Base-by-base conservation (phyloP, 1,140 invertebrate genomes). In the Limonius californicus region DNA sequence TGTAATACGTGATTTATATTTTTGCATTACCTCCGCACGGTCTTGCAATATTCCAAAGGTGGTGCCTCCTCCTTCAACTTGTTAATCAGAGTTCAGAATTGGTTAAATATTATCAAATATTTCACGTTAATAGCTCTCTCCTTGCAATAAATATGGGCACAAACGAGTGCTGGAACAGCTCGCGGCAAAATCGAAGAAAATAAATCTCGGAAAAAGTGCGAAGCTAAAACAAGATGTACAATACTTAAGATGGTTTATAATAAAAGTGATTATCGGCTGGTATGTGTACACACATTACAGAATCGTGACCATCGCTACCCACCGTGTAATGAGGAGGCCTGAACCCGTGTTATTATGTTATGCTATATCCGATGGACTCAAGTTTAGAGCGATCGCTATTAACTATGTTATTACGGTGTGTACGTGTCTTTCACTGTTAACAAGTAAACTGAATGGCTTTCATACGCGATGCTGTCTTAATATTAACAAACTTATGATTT, bases 231-330 rank as follows among this genome's bases (percentile, higher is more conserved):
- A 72, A 73, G 72, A 73, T 69, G 70, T 73, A 70, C 68, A 72
- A 66, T 72, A 69, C 68, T 70, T 68, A 69, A 70, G 69, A 73
- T 71, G 67, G 67, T 66, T 69, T 62, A 68, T 74, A 75, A 73
- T 74, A 74, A 74, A 73, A 72, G 74, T 74, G 72, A 76, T 76
- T 76, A 76, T 74, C 74, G 68, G 62, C 57, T 68, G 69, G 73
- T 74, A 76, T 74, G 72, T 74, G 74, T 76, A 74, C 71, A 76
- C 73, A 76, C 72, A 73, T 76, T 74, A 74, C 67, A 64, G 66
- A 70, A 65, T 76, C 74, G 74, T 76, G 74, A 76, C 70, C 67
- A 72, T 72, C 69, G 64, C 73, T 72, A 70, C 74, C 74, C 73
- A 76, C 74, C 72, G 74, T 72, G 73, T 76, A 76, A 76, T 76